Evolutionary conservation across 2,888 invertebrate species (phyloP), one percentile per base, ranked within the genome.

Genomic region (Dynastes maya): DNA sequence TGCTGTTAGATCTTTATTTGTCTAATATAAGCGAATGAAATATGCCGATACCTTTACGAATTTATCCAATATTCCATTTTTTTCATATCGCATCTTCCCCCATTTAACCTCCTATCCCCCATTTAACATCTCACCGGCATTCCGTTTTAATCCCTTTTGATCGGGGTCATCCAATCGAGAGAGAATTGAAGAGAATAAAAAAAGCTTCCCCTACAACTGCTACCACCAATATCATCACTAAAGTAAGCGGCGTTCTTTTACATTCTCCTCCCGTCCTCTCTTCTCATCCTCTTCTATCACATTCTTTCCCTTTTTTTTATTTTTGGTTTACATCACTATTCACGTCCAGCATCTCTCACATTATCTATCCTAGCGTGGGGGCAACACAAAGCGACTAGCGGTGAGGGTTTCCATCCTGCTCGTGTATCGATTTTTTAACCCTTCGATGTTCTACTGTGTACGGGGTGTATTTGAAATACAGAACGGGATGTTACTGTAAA

Each of bases 141-240:
- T 55, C 55, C 55, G 55, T 6, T 55, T 16, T 13, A 55, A 55
- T 55, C n/a, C 55, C 32, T 55, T 55, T 55, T 55, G 55, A 55
- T 55, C 55, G n/a, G 22, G n/a, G 55, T 55, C 55, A 55, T 16
- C 16, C 16, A 55, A 55, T 55, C 55, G 55, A 55, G 55, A n/a
- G 55, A 45, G 45, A 45, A 45, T 45, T 45, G 11, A 1, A 45
- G 45, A 45, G 45, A 11, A 11, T 8, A 45, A 45, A 11, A 45
- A 45, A 11, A 8, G 45, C 45, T 45, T 45, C 45, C 45, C 55
- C n/a, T 9, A n/a, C n/a, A 53, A n/a, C 53, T 11, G 3, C 13
- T 53, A n/a, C n/a, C n/a, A 1, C 53, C 53, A 53, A 11, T 37
- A 37, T 37, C 32, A 5, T 1, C 2, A 37, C 5, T 37, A 37